Base-by-base conservation (phyloP, 2,888 invertebrate species). In the Brachypalpus laphriformis region DNA sequence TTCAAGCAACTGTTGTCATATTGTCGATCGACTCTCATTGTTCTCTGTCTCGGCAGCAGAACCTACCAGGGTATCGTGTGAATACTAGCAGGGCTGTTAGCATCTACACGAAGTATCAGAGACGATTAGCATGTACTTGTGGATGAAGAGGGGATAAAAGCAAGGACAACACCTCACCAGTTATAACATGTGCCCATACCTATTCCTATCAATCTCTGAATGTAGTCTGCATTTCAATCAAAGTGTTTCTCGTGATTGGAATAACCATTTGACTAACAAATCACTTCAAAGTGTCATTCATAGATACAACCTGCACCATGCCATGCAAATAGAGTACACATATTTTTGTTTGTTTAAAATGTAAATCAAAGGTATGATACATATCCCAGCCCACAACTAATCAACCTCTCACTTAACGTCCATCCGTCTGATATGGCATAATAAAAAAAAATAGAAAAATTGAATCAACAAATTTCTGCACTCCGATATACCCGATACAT, bases 251-350 rank as follows among this genome's bases (percentile, higher is more conserved):
- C n/a, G n/a, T 34, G 47, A 49, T 65, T 49, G n/a, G n/a, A n/a
- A n/a, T n/a, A n/a, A n/a, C n/a, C n/a, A n/a, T 66, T 66, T 66
- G 34, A 34, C 34, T 66, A 51, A 49, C 65, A 66, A 66, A 66
- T 63, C 3, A 16, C 57, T 22, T 22, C 2, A n/a, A 37, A 1
- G 57, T 71, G 71, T 3, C 59, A 40, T 40, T 25, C 47, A 71
- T 8, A 25, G 25, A 7, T 7, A 59, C 71, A 71, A 47, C 57
- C 34, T 37, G 71, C n/a, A n/a, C n/a, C n/a, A n/a, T 71, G 45
- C 34, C 71, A 71, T 25, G 59, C 59, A 59, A 61, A 59, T 59
- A 49, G 16, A 34, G 45, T 57, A 45, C 42, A 20, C 34, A 20
- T 42, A 66, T 14, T 2, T 42, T 8, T 37, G 20, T 61, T 28